Conservation (phyloP, 2,888 invertebrate genomes). For the Amiota mariae region DNA sequence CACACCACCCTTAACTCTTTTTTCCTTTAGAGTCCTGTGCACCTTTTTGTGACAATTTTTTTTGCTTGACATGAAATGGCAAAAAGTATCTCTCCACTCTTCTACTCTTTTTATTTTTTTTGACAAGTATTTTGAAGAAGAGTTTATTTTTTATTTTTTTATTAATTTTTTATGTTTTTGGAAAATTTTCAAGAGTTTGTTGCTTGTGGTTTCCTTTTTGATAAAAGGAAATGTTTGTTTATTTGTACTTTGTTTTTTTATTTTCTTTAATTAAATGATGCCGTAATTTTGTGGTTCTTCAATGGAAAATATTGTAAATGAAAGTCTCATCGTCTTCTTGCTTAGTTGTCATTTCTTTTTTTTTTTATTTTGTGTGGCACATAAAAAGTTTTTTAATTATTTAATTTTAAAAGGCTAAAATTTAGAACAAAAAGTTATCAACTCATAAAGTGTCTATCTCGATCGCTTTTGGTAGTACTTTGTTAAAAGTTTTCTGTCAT, state of each 20-base stretch:
- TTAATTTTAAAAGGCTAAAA: constrained; percentile 1
- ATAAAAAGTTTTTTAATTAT: constrained; percentile 26
- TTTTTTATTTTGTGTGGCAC: too few species aligned
- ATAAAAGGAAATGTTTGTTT: not conserved
- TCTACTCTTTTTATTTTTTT: not conserved
- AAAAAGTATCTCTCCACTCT: not conserved
- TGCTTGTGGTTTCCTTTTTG: constrained; percentile 11
- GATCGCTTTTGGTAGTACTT: too few species aligned
- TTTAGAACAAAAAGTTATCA: constrained; percentile 13
- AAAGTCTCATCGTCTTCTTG: too few species aligned
- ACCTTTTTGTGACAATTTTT: not conserved
- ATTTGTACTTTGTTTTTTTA: too few species aligned
- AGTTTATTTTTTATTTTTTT: not conserved
- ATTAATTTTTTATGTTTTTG: not conserved
- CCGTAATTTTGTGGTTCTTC: too few species aligned
- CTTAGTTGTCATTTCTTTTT: too few species aligned
- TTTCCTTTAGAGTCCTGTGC: not conserved
- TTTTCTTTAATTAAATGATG: too few species aligned
- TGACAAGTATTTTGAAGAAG: not conserved
- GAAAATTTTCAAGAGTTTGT: not conserved
- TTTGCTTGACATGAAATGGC: constrained; percentile 6
- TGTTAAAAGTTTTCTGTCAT: too few species aligned
- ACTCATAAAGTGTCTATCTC: not conserved
- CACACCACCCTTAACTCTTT: too few species aligned
- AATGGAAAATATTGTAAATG: too few species aligned